Percentiles rank a stretch among this genome's conserved stretches.
Evolutionary conservation across 1,140 invertebrate species (phyloP).

Genomic region (Drosophila navojoa): DNA sequence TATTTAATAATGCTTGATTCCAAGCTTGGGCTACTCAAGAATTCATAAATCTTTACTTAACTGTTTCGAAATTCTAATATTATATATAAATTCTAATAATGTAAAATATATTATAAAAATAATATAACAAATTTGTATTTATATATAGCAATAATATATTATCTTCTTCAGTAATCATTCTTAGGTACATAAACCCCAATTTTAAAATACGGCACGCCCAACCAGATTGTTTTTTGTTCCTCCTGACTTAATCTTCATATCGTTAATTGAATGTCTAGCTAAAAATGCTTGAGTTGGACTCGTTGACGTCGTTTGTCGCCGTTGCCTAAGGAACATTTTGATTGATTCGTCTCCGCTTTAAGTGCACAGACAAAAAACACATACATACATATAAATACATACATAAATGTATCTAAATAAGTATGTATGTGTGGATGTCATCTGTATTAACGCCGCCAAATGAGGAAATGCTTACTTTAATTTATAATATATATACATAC

Average conservation of each 20-base stretch:
- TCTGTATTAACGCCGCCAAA: slow-evolving; percentile 44
- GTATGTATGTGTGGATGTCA: background rate
- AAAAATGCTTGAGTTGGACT: slow-evolving; percentile 21
- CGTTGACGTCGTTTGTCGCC: slow-evolving; percentile 6
- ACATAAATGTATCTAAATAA: slow-evolving; percentile 1
- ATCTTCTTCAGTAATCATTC: too few relatives aligned
- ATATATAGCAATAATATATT: too few relatives aligned
- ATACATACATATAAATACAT: background rate
- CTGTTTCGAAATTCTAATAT: too few relatives aligned
- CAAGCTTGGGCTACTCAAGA: too few relatives aligned
- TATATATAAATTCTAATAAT: too few relatives aligned
- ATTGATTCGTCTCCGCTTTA: slow-evolving; percentile 51
- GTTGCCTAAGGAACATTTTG: slow-evolving; percentile 45
- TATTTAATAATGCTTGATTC: too few relatives aligned
- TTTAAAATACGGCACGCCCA: background rate
- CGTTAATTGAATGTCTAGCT: slow-evolving; percentile 16
- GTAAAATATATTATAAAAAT: too few relatives aligned
- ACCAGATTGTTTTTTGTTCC: background rate
- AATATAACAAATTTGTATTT: too few relatives aligned
- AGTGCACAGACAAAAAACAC: background rate
- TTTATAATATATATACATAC: slow-evolving; percentile 27
- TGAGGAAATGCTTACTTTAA: slow-evolving; percentile 79
- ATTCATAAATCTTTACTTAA: too few relatives aligned
- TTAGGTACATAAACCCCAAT: too few relatives aligned
- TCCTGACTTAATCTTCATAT: background rate